phyloP scores from a whole-genome alignment of 2,113 vertebrate species.

The Murina feae region DNA sequence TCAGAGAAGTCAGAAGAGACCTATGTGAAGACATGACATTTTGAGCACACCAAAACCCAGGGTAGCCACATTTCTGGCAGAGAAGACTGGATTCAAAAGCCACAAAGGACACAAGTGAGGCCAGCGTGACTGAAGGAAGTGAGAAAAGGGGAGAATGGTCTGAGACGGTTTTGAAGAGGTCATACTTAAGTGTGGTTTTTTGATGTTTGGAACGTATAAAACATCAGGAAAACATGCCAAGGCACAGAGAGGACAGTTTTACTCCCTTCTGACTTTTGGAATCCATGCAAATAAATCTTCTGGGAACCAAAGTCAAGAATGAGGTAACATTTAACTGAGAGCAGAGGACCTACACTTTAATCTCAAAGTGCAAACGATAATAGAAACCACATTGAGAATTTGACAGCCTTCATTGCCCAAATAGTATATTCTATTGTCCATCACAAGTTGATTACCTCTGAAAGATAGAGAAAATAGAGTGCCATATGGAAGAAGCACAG shows the following conservation, averaged over 20 bases:
- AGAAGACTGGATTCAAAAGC: neutral
- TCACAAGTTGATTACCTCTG: conserved; percentile 27
- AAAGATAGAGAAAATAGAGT: conserved; percentile 27
- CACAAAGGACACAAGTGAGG: neutral
- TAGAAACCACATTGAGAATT: neutral
- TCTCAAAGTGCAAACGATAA: neutral
- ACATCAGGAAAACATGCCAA: neutral
- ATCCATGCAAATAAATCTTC: neutral
- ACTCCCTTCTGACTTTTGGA: neutral
- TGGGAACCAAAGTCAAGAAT: neutral
- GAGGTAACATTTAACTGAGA: neutral
- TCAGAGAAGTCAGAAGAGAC: neutral
- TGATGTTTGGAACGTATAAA: neutral
- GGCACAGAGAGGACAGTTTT: neutral
- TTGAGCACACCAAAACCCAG: neutral
- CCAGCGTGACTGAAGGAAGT: neutral
- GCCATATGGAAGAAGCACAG: neutral
- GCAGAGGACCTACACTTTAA: neutral
- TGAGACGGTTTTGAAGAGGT: neutral
- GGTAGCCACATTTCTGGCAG: neutral
- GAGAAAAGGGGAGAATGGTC: neutral
- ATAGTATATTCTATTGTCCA: neutral
- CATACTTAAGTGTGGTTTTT: neutral
- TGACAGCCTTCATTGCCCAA: conserved; percentile 22
- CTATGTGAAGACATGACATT: neutral